Evolutionary conservation across 2,113 vertebrate species (phyloP), one percentile per base, ranked within the genome.

Genomic region (Todiramphus saurophagus): DNA sequence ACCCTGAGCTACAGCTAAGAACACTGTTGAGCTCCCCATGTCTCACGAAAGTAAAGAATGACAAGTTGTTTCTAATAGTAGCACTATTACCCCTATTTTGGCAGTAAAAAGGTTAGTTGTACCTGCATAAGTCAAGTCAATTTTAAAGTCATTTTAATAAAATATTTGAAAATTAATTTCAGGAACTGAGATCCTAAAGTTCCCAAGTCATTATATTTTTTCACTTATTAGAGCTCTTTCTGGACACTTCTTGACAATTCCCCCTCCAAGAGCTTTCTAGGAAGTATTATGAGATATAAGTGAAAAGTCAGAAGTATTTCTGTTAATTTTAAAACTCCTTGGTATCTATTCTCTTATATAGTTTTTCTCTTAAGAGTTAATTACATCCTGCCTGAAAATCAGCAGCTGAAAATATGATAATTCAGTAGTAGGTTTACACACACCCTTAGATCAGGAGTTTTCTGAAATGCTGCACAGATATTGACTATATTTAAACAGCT

Each of bases 321-420:
- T 75, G 11, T 83, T 88, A 5, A 73, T 69, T 95, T 96, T 55
- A 90, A 58, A 51, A 41, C 48, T 59, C 13, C 25, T 78, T 56
- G n/a, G 16, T 4, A 84, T 90, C 91, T 95, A 6, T 68, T 62
- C n/a, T 95, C 5, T 60, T 84, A 37, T 11, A 39, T 6, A 58
- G 21, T 39, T 88, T 92, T 95, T 67, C 11, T 50, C 8, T 94
- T 82, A 79, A 93, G 44, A 90, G 39, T 85, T 94, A 88, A 86
- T 83, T 83, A 62, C 25, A 30, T 51, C 14, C 30, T 50, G 31
- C 8, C 16, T 51, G 21, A 95, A 95, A 93, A 89, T 78, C 28
- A 89, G 31, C 11, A 69, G 28, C 31, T 67, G 24, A 84, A 44
- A 64, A 76, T 78, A n/a, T 7, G 6, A 9, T 48, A 85, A 82